Conservation (phyloP, 1,140 invertebrate species). For the Drosophila orena region DNA sequence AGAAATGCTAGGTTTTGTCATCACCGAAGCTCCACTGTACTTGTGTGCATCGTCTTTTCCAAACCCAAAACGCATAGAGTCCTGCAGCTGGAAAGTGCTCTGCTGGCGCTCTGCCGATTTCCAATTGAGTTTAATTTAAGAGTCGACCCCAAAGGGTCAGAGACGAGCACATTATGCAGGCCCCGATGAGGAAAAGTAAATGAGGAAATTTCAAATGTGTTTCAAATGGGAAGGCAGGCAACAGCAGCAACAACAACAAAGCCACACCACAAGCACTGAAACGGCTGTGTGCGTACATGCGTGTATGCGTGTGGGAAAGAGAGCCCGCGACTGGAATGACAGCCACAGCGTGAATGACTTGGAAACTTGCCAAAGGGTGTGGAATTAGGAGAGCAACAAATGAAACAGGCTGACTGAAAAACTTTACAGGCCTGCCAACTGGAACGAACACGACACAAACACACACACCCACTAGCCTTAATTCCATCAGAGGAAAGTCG, state of each 20-base stretch:
- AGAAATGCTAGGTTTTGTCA: neutral
- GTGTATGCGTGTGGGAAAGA: constrained; percentile 1
- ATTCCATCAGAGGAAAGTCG: constrained; percentile 40
- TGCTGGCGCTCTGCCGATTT: constrained; percentile 11
- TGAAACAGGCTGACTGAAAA: constrained; percentile 26
- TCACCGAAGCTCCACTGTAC: constrained; percentile 12
- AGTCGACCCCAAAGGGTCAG: constrained; percentile 74
- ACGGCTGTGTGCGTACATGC: neutral
- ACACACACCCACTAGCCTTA: neutral
- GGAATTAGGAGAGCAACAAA: constrained; percentile 41
- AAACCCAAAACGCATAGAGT: neutral
- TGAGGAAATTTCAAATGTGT: constrained; percentile 83
- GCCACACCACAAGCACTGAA: constrained; percentile 43
- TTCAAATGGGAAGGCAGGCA: constrained; percentile 65
- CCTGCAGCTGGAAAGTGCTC: constrained; percentile 13
- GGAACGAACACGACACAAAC: constrained; percentile 4
- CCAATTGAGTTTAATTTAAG: constrained; percentile 78
- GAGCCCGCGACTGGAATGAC: constrained; percentile 17
- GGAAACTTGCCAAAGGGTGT: constrained; percentile 76
- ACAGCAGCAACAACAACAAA: constrained; percentile 29
- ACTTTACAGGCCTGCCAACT: constrained; percentile 33
- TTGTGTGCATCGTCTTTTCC: neutral
- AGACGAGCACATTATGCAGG: constrained; percentile 69
- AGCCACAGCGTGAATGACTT: constrained; percentile 42
- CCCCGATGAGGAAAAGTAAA: constrained; percentile 60